These are phyloP conservation scores for Lutjanus erythropterus DNA, from an alignment of 2,113 vertebrate genomes.

Conservation along the genomic window DNA sequence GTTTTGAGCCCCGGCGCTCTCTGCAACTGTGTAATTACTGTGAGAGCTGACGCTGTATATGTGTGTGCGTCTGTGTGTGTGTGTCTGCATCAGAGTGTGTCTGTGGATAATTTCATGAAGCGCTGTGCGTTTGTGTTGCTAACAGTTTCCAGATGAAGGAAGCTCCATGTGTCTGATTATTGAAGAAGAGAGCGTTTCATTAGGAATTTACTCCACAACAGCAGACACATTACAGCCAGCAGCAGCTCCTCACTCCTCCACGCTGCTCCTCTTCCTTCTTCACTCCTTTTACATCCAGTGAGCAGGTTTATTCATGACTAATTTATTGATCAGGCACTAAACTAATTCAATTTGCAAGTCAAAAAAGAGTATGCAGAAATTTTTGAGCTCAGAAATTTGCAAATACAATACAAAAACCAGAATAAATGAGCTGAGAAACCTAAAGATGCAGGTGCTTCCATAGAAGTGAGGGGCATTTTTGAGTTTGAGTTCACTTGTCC, in stretches of 20 bases:
- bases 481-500: no score
- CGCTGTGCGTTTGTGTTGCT: conserved; percentile 63
- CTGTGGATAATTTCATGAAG: conserved; percentile 86
- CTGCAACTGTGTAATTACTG: conserved; percentile 81
- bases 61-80: conserved; percentile 56
- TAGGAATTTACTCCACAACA: conserved; percentile 55
- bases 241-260: conserved; percentile 16
- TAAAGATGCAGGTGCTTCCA: no score
- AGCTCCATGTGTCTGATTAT: conserved; percentile 82
- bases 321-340: neutral
- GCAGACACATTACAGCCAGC: conserved; percentile 26
- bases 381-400: neutral
- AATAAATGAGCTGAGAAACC: no score
- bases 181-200: conserved; percentile 71
- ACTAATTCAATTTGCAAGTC: neutral
- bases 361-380: neutral
- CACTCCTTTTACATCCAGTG: neutral
- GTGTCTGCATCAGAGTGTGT: conserved; percentile 74
- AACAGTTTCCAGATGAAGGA: conserved; percentile 80
- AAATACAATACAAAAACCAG: no score
- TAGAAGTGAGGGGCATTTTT: no score
- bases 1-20: conserved; percentile 84
- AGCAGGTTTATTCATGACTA: neutral
- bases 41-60: conserved; percentile 69
- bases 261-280: neutral